Evolutionary conservation across 2,888 invertebrate genomes (phyloP).

Genomic region (Thumatha senex): DNA sequence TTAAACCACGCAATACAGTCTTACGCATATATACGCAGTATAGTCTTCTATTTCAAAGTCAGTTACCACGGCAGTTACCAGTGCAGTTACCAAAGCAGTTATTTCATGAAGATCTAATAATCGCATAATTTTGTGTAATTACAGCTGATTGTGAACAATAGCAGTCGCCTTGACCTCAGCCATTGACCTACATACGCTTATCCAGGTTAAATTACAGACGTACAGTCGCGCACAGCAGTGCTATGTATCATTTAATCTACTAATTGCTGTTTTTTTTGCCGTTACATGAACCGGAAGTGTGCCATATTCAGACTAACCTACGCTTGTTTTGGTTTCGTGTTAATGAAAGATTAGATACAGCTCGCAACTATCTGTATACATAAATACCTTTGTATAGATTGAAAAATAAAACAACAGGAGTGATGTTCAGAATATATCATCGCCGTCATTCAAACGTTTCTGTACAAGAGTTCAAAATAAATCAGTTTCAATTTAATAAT

Average conservation of each 20-base stretch:
- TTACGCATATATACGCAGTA: too few species aligned
- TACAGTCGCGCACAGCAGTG: conserved; percentile 37
- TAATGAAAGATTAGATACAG: conserved; percentile 1
- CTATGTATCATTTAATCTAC: conserved; percentile 11
- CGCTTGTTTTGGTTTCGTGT: background rate
- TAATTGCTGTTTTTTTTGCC: background rate
- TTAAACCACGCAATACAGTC: too few species aligned
- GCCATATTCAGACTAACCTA: background rate
- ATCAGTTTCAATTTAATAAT: background rate
- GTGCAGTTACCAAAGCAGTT: too few species aligned
- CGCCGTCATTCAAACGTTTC: conserved; percentile 14
- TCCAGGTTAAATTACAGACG: conserved; percentile 53
- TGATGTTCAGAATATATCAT: conserved; percentile 2
- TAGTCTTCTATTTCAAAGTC: too few species aligned
- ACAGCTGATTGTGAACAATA: conserved; percentile 47
- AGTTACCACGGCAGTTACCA: too few species aligned
- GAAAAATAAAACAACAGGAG: background rate
- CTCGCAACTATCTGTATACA: background rate
- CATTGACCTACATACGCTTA: conserved; percentile 52
- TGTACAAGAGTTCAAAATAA: conserved; percentile 15
- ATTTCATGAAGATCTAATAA: conserved; percentile 9
- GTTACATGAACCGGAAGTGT: background rate
- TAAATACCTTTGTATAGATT: background rate
- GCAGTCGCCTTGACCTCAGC: conserved; percentile 54
- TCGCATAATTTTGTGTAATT: conserved; percentile 38